Evolutionary conservation across 2,797 vertebrate genomes (phyloP), one percentile per base, ranked within the genome.

Genomic region (Rhinoraja longicauda): DNA sequence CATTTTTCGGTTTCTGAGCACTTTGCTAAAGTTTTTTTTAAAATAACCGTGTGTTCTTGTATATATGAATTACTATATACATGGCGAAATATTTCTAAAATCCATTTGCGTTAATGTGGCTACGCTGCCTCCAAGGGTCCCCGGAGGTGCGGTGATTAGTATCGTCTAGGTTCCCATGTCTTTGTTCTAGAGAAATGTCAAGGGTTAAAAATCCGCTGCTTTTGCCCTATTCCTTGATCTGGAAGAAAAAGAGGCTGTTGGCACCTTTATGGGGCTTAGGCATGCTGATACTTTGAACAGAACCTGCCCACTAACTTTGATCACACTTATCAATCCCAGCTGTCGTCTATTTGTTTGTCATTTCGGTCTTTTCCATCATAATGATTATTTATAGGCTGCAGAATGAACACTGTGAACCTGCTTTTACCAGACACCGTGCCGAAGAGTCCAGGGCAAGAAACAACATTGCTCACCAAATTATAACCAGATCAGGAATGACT

Each of bases 281-380:
- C 95, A 96, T 92, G 64, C 94, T 94, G 96, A 95, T 94, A 93
- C 95, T 95, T 95, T 94, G 93, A 95, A 96, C 96, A 94, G 93
- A 93, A 94, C 94, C 82, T 53, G 93, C 81, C 93, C 90, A 90
- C 94, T 93, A 93, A 94, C 98, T 98, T 97, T 97, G 97, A 98
- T 97, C 96, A 96, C 95, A 94, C 94, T 97, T 97, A 97, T 97
- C 95, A 96, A 97, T 97, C 95, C 96, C 97, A 98, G 96, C 96
- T 97, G 97, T 88, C 94, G 94, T 95, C 95, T 96, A 96, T 97
- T 97, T 97, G 96, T 96, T 96, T 94, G 93, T 95, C 93, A 93
- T 96, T 96, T 96, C 93, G 81, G 95, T 95, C 95, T 94, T 95
- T 95, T 94, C 93, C 94, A 93, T 1, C 94, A 94, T 94, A 95